Evolutionary conservation across 2,113 vertebrate genomes (phyloP).

Genomic region (Merops nubicus): DNA sequence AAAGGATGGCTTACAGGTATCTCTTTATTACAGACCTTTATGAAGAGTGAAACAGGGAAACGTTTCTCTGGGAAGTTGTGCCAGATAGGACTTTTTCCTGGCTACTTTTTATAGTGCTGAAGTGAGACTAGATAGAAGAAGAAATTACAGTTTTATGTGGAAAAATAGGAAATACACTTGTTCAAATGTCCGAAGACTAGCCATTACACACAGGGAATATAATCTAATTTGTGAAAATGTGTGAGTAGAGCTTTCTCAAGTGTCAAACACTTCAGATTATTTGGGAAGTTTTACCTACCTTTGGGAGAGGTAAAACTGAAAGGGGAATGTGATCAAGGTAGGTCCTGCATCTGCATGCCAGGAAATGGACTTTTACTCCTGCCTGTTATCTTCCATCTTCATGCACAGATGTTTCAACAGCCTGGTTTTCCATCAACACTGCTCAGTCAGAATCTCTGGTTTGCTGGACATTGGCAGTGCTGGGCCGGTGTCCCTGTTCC

Average conservation of each 20-base stretch:
- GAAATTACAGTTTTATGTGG: background rate
- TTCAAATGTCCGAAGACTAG: background rate
- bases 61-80: background rate
- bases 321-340: rapidly evolving
- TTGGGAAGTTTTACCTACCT: background rate
- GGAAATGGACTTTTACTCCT: background rate
- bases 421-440: background rate
- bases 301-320: background rate
- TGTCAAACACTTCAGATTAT: background rate
- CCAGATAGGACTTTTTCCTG: background rate
- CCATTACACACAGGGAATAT: background rate
- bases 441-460: background rate
- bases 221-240: background rate
- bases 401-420: rapidly evolving
- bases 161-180: background rate
- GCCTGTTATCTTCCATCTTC: background rate
- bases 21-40: background rate
- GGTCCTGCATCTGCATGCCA: background rate
- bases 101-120: background rate
- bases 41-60: background rate
- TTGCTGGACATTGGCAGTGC: background rate
- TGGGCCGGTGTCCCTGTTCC: background rate
- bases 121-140: background rate
- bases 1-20: background rate
- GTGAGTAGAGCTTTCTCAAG: background rate